These are phyloP conservation scores for Scaptomyza parva DNA, from an alignment of 2,888 invertebrate genomes.

Conservation along the genomic window DNA sequence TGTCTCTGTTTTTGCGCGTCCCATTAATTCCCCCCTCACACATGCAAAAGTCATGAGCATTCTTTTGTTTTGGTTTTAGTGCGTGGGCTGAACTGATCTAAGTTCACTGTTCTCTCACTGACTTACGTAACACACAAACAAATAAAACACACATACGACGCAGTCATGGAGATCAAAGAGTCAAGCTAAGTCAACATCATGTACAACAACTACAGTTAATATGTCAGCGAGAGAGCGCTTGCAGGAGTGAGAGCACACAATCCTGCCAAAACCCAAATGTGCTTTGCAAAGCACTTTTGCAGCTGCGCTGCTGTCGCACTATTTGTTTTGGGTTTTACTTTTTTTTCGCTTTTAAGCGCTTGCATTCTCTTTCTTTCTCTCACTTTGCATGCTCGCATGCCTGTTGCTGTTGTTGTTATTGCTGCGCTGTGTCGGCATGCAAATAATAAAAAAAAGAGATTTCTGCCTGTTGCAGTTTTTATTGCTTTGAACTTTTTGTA, in stretches of 20 bases:
- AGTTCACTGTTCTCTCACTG: slow-evolving; percentile 29
- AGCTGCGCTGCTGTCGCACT: slow-evolving; percentile 19
- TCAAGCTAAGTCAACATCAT: neutral
- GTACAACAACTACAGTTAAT: neutral
- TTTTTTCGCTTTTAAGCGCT: slow-evolving; percentile 1
- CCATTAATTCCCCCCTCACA: neutral
- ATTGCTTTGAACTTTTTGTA: slow-evolving; percentile 75
- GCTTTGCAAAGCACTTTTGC: slow-evolving; percentile 29
- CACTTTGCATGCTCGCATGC: slow-evolving; percentile 14
- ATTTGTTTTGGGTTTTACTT: slow-evolving; percentile 17
- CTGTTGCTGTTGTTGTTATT: neutral
- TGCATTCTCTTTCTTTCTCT: slow-evolving; percentile 7
- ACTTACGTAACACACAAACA: slow-evolving; percentile 44
- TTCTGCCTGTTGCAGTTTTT: slow-evolving; percentile 52
- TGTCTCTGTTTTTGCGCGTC: slow-evolving; percentile 35
- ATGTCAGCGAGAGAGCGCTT: neutral
- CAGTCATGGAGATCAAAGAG: neutral
- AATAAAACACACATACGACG: neutral
- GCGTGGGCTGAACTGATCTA: slow-evolving; percentile 56
- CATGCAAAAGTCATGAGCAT: slow-evolving; percentile 45
- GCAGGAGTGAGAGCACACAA: slow-evolving; percentile 9
- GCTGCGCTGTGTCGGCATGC: slow-evolving; percentile 19
- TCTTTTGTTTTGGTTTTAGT: slow-evolving; percentile 43
- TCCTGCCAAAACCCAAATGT: slow-evolving; percentile 43
- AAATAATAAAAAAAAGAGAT: slow-evolving; percentile 19